These are phyloP conservation scores for Loris lydekkerianus DNA, from an alignment of 2,797 vertebrate species.

Conservation along the genomic window DNA sequence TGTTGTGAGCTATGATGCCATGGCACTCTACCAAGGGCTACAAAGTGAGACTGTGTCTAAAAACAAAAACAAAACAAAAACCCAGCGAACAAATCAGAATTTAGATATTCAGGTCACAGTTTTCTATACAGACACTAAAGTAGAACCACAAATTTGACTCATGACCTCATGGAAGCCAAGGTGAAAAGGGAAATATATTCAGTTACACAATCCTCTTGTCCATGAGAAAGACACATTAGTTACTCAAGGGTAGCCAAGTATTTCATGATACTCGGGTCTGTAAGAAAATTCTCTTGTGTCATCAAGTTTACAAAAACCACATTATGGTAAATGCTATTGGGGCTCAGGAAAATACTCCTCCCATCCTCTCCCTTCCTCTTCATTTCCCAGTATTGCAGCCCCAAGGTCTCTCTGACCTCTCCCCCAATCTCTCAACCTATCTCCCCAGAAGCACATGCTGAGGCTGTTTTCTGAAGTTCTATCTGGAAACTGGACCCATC, in stretches of 20 bases:
- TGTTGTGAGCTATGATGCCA: too few species aligned
- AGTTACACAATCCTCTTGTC: background rate
- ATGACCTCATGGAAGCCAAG: background rate
- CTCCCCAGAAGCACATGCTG: background rate
- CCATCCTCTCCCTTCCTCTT: too few species aligned
- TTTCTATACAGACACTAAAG: background rate
- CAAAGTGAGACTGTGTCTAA: too few species aligned
- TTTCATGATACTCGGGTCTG: constrained; percentile 15
- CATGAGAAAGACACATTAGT: background rate
- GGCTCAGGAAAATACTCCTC: background rate
- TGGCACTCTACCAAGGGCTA: too few species aligned
- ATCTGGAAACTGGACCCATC: background rate
- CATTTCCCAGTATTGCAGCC: background rate
- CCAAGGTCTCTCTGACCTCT: background rate
- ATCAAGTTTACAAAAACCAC: background rate
- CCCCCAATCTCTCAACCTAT: background rate
- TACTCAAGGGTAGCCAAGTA: background rate
- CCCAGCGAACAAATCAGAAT: constrained; percentile 27
- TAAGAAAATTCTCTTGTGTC: background rate
- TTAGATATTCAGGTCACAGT: background rate
- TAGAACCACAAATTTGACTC: background rate
- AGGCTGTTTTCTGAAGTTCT: background rate
- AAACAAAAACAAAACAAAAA: too few species aligned
- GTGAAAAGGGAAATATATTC: constrained; percentile 14
- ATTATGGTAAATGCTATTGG: background rate